phyloP scores from a whole-genome alignment of 1,140 invertebrate genomes.

The Bradynema listronoti region DNA sequence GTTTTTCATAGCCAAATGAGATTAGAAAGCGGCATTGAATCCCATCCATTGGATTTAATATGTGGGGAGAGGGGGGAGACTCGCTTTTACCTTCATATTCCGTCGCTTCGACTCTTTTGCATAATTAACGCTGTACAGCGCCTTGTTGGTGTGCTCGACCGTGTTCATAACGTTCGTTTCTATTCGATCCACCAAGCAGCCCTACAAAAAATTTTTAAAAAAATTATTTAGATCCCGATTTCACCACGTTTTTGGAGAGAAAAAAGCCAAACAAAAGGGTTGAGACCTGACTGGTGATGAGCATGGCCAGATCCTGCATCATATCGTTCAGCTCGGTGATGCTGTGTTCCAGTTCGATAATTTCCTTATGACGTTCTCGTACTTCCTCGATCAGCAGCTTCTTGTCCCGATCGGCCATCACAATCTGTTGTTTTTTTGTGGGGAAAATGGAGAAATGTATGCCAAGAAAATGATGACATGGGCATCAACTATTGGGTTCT shows the following conservation, averaged over 20 bases:
- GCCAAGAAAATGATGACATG: background rate
- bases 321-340: constrained; percentile 66
- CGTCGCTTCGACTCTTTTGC: constrained; percentile 32
- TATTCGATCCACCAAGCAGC: constrained; percentile 42
- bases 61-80: too few species aligned
- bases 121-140: constrained; percentile 31
- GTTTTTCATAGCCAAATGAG: too few species aligned
- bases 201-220: constrained; percentile 28
- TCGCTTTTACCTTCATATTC: constrained; percentile 44
- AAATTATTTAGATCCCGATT: constrained; percentile 1
- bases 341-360: constrained; percentile 49
- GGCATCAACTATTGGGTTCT: background rate
- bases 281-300: constrained; percentile 65
- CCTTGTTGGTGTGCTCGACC: constrained; percentile 34
- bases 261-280: background rate
- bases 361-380: constrained; percentile 40
- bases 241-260: background rate
- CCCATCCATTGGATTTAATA: too few species aligned
- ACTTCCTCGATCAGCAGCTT: constrained; percentile 42
- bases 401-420: constrained; percentile 49
- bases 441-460: constrained; percentile 10
- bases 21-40: too few species aligned
- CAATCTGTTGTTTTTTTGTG: constrained; percentile 18
- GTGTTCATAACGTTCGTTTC: constrained; percentile 38
- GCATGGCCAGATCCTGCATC: constrained; percentile 66